Evolutionary conservation across 2,797 vertebrate genomes (phyloP), one percentile per base, ranked within the genome.

Genomic region (Sebastes diploproa): DNA sequence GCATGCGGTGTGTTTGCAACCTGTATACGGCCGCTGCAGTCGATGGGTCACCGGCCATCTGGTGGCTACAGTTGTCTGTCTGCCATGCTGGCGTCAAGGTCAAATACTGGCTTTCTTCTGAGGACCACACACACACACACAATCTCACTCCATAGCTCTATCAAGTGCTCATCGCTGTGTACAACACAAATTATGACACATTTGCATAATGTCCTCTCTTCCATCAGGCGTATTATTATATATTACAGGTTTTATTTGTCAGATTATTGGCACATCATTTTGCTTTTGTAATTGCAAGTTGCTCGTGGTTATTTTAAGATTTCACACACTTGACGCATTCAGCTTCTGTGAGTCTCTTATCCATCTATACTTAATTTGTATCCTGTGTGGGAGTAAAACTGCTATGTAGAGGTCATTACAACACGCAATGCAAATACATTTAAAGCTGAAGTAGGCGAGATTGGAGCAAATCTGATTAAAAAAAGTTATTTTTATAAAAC

Each of bases 41-140:
- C 20, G 60, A 76, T 16, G 65, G 80, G 84, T 86, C 82, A 82
- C 67, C n/a, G 29, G 71, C 81, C 90, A 89, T 90, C 87, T 92
- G 89, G 63, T 82, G 82, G 72, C 71, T 83, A 42, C 78, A 77
- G 60, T 79, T 59, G 70, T 75, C 67, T 82, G 59, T 80, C 84
- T 80, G 84, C 71, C 79, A 82, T 34, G 83, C 78, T 85, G 78
- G 76, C 78, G 80, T 82, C 81, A 86, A 89, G 86, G 89, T 91
- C 88, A 89, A 79, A 80, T 14, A 63, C 56, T 77, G 55, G 11
- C 68, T 80, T 55, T 81, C 27, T 79, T 75, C 75, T 65, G 74
- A 71, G 68, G 67, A 61, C 50, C 78, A 46, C 59, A 58, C 67
- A 71, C 60, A 58, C 60, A 52, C 27, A 34, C 68, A 25, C 9